Evolutionary conservation across 2,888 invertebrate genomes (phyloP).

Genomic region (Rhimphoctona megacephalus): DNA sequence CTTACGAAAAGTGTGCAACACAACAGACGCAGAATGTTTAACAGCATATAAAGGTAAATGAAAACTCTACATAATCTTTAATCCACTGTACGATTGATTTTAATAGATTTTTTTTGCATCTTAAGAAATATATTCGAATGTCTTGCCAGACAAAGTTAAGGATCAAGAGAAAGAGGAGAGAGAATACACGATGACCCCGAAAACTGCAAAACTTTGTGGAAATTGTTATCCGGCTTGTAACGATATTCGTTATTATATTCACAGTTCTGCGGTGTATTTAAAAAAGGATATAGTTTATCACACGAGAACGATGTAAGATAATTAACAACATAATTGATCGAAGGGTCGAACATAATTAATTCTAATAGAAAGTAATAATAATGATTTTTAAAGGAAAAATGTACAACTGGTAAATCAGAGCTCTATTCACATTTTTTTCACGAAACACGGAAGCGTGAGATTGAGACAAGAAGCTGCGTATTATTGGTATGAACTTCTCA

Average conservation of each 20-base stretch:
- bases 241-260: constrained; percentile 74
- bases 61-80: not conserved
- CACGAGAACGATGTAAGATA: constrained; percentile 71
- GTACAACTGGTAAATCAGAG: constrained; percentile 74
- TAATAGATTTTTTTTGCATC: constrained; percentile 71
- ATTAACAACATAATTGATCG: not conserved
- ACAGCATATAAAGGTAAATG: constrained; percentile 73
- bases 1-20: constrained; percentile 72
- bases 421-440: constrained; percentile 80
- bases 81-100: not conserved
- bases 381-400: constrained; percentile 72
- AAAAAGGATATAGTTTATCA: constrained; percentile 51
- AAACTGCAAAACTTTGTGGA: constrained; percentile 70
- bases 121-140: constrained; percentile 84
- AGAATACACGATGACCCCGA: constrained; percentile 46
- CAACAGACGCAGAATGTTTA: constrained; percentile 73
- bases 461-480: constrained; percentile 80
- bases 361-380: not conserved
- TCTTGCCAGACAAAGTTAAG: constrained; percentile 80
- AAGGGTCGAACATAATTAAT: not conserved
- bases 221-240: constrained; percentile 78
- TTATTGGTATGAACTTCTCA: constrained; percentile 82
- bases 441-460: constrained; percentile 75
- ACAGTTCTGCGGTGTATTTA: constrained; percentile 62
- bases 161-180: constrained; percentile 38